Evolutionary conservation across 2,113 vertebrate species (phyloP), one percentile per base, ranked within the genome.

Genomic region (Lipophrys pholis): DNA sequence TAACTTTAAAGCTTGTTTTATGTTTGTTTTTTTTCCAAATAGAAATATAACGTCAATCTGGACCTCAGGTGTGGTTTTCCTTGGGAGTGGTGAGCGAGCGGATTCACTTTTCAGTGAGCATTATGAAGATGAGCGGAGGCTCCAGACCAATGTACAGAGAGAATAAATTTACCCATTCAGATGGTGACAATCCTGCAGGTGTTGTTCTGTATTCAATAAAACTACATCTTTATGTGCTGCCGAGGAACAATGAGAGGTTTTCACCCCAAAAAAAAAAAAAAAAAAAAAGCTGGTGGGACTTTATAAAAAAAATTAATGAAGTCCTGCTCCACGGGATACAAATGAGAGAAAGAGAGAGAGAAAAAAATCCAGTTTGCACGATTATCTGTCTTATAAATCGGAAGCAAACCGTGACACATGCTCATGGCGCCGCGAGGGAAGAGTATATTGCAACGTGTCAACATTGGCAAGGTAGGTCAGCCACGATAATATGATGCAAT

Each of bases 401-500:
- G 16, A 54, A 21, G 39, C 58, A 59, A 72, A 36, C 11, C 6
- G 2, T 59, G 51, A 17, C 35, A 54, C 17, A 45, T 16, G 50
- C 53, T 46, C 60, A 11, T 39, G 42, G 64, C 60, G 0, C 55
- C 39, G 39, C 46, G 14, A 2, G 8, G 50, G 15, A 48, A 59
- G 50, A 8, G 11, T 6, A 15, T 42, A 38, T 16, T 59, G 39
- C 39, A n/a, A 21, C 45, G 14, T 59, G 38, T 61, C 62, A 61
- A 56, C 74, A 62, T 15, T 60, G 41, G n/a, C 35, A 40, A 49
- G 43, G 52, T 39, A 62, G 65, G 63, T 73, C 62, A 66, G 42
- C 52, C 40, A 55, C 55, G 52, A 75, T 66, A 39, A 76, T 59
- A 55, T 30, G 10, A 7, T 41, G 51, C 49, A 57, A 40, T 72